phyloP scores from a whole-genome alignment of 2,113 vertebrate genomes.

The Callipepla squamata region DNA sequence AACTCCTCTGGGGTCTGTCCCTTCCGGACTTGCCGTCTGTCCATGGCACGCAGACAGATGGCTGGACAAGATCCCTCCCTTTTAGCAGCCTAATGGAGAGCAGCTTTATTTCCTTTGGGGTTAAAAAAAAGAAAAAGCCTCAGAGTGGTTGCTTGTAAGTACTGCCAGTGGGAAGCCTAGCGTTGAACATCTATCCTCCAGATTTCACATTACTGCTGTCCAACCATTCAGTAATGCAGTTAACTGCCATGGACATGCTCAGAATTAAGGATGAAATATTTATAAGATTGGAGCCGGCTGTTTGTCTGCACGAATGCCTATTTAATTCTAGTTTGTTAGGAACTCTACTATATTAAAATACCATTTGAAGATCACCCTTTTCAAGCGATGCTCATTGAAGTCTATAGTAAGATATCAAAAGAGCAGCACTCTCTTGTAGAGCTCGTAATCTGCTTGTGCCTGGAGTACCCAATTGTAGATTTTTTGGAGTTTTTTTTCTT shows the following conservation, averaged over 20 bases:
- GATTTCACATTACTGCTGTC: accelerated
- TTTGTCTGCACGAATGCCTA: neutral
- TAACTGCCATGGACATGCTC: accelerated
- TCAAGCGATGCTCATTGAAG: neutral
- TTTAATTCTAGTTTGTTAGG: neutral
- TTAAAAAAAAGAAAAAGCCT: neutral
- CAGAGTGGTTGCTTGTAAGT: neutral
- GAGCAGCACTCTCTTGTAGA: neutral
- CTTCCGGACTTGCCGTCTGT: neutral
- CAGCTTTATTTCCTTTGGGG: neutral
- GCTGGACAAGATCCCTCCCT: neutral
- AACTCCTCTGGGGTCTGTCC: neutral
- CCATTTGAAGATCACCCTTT: neutral
- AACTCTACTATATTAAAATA: neutral
- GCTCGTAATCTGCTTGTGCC: neutral
- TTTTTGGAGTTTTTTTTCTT: accelerated
- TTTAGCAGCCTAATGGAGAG: neutral
- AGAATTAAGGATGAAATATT: neutral
- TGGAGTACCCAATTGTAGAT: accelerated
- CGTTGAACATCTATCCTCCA: neutral
- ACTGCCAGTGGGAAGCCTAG: neutral
- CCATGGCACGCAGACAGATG: neutral
- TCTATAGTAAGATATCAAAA: neutral
- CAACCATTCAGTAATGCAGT: neutral
- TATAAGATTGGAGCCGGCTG: neutral